Base-by-base conservation (phyloP, 2,888 invertebrate species). In the Epiblema foenella region DNA sequence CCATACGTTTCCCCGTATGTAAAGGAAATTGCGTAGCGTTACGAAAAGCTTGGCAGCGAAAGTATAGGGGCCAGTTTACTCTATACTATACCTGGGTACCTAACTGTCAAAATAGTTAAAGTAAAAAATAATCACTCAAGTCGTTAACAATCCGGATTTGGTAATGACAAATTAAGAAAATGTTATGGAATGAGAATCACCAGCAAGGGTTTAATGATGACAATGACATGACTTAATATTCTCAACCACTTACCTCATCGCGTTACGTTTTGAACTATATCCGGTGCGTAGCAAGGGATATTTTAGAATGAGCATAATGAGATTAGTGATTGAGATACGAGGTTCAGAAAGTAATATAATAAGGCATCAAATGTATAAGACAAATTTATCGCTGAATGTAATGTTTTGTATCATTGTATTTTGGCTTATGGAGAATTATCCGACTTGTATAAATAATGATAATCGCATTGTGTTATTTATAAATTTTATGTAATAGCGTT, bases 401-500 rank as follows among this genome's bases (percentile, higher is more conserved):
- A 67, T 49, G 24, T 67, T 69, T 67, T 62, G 60, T 66, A 62
- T 71, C 46, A 58, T 74, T 68, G 71, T 72, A 75, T 73, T 78
- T 76, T 77, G 76, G 77, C 78, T 75, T 78, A 74, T 76, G 75
- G 75, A 73, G 56, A 70, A 70, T 29, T 75, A 75, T 77, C 75
- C 68, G 74, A 73, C 69, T 67, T 73, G 73, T 73, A 73, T 73
- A 69, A 73, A 73, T 69, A 56, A 68, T 75, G 29, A 51, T 52
- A 63, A 62, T 52, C 58, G 64, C 69, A 73, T 70, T 71, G 66
- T 63, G 70, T 73, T 83, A 77, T 84, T 80, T 84, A 80, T 82
- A 83, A 83, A 83, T 78, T 83, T 79, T 84, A 83, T 88, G 86
- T 87, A 82, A 82, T 87, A 87, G 88, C 79, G 77, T 88, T 88